Conservation (phyloP, 2,113 vertebrate species). For the Passer domesticus region DNA sequence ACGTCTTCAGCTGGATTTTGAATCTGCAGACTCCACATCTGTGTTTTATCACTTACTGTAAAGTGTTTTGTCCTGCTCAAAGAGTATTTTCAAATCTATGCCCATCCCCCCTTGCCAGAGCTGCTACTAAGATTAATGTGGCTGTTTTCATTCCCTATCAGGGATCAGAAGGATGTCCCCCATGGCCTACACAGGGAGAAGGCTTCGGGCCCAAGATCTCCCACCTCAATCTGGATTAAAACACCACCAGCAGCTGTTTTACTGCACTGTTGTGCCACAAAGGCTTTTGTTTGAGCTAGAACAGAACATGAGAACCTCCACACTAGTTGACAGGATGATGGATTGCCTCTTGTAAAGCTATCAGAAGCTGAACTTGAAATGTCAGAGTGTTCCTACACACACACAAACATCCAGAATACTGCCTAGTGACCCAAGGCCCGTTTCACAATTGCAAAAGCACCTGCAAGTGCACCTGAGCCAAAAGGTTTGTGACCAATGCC, state of each 20-base stretch:
- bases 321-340: not conserved
- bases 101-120: not conserved
- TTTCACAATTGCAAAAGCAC: not conserved
- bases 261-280: not conserved
- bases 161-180: rapidly evolving
- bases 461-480: not conserved
- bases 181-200: not conserved
- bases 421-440: not conserved
- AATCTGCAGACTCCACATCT: not conserved
- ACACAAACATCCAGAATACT: not conserved
- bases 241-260: not conserved
- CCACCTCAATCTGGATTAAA: not conserved
- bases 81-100: not conserved
- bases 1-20: not conserved
- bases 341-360: not conserved
- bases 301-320: not conserved
- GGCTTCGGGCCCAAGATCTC: not conserved
- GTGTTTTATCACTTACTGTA: not conserved
- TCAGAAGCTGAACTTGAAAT: not conserved
- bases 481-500: not conserved
- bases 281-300: not conserved
- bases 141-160: not conserved
- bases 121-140: not conserved
- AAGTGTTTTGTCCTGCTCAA: not conserved
- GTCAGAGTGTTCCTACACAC: not conserved